These are phyloP conservation scores for Tanypteryx hageni DNA, from an alignment of 2,888 invertebrate genomes.

Conservation along the genomic window DNA sequence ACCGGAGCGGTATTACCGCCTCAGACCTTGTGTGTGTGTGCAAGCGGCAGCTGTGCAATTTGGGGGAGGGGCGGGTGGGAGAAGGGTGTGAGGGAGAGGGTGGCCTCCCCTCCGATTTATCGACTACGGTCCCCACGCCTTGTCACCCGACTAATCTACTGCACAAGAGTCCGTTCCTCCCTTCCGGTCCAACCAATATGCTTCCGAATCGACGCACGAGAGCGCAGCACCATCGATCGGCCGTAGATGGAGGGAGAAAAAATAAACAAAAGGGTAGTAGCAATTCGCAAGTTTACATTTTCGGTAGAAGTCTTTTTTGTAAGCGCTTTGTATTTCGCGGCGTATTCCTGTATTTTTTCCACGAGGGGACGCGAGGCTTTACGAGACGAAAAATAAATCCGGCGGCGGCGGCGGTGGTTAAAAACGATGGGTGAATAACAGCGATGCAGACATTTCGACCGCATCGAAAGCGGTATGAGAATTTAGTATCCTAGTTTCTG, in stretches of 20 bases:
- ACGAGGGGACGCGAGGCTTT: background rate
- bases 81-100: too few species aligned
- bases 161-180: background rate
- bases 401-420: background rate
- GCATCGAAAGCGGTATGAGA: too few species aligned
- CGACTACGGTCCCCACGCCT: conserved; percentile 12
- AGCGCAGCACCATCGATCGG: background rate
- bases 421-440: background rate
- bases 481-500: too few species aligned
- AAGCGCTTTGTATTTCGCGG: background rate
- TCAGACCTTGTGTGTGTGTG: background rate
- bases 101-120: background rate
- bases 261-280: background rate
- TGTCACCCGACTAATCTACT: background rate
- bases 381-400: background rate
- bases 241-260: background rate
- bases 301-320: background rate
- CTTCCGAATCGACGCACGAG: background rate
- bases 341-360: background rate
- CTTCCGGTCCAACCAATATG: conserved; percentile 20
- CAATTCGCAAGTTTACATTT: background rate
- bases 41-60: too few species aligned
- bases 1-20: background rate
- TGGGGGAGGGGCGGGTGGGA: too few species aligned
- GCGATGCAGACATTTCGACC: too few species aligned